Evolutionary conservation across 1,140 invertebrate species (phyloP), one percentile per base, ranked within the genome.

Genomic region (Caenorhabditis briggsae): DNA sequence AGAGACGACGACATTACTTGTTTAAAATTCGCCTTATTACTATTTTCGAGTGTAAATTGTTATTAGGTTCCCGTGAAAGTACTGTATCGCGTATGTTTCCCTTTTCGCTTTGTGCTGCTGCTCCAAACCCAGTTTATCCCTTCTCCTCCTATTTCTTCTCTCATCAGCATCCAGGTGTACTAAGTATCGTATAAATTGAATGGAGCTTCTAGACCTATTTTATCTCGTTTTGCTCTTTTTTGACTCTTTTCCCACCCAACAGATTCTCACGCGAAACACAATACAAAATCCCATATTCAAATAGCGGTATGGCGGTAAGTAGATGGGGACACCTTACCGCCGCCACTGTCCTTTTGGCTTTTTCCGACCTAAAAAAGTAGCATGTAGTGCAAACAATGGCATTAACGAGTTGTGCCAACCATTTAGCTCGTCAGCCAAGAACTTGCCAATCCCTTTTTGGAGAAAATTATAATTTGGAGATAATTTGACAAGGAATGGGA

Each of bases 201-300:
- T 58, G 56, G 18, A 18, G 12, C 18, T 18, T n/a, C 56, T 58
- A 7, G 16, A 58, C 6, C 56, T n/a, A 7, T 0, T 58, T n/a
- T 58, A 14, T 58, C 56, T 58, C n/a, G 6, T n/a, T 14, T 0
- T 70, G 12, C 9, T 43, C n/a, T 33, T 78, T 14, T n/a, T 43
- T 18, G 7, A 5, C 41, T 14, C 5, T n/a, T 2, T n/a, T 12
- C 20, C 53, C n/a, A 53, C 23, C 46, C 11, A 41, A 3, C 1
- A 33, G 33, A 23, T 78, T 78, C 70, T 78, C 70, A 78, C 46
- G 50, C 43, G 70, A 78, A 78, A 78, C 53, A 78, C 46, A 78
- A 78, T 78, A 46, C 70, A 78, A 78, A 78, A 78, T 48, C 70
- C 46, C 23, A 20, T 50, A 78, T n/a, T 50, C 70, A 78, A 78